Evolutionary conservation across 2,113 vertebrate species (phyloP).

Genomic region (Pithys albifrons): DNA sequence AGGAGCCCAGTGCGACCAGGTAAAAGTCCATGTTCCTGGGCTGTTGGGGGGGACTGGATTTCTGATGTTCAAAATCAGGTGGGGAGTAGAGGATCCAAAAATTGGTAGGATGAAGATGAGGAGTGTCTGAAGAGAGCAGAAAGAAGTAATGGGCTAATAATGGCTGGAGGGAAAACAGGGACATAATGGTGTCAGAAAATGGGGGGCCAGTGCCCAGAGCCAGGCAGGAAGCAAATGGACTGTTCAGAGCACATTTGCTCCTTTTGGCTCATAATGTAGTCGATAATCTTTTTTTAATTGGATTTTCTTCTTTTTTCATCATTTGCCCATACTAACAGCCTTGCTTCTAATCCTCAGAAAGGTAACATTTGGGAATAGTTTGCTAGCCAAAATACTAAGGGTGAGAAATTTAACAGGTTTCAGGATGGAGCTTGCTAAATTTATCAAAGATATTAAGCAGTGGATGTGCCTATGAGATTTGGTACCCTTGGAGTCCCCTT

Average conservation of each 20-base stretch:
- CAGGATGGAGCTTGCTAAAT: neutral
- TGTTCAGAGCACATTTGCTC: slow-evolving; percentile 20
- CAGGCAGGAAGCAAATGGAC: slow-evolving; percentile 10
- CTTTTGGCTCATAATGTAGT: neutral
- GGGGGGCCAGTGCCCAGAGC: neutral
- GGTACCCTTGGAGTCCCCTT: slow-evolving; percentile 28
- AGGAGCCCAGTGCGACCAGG: neutral
- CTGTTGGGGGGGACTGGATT: neutral
- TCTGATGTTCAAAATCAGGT: neutral
- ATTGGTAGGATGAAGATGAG: neutral
- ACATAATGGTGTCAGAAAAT: neutral
- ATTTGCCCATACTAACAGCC: neutral
- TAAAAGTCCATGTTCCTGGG: neutral
- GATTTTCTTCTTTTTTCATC: neutral
- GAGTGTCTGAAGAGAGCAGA: neutral
- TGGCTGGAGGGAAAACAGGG: neutral
- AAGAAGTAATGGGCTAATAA: neutral
- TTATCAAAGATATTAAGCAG: neutral
- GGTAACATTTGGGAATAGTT: slow-evolving; percentile 1
- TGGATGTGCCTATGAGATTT: neutral
- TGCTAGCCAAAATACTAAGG: neutral
- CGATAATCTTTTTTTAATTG: slow-evolving; percentile 29
- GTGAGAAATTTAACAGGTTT: slow-evolving; percentile 24
- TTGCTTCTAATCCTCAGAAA: slow-evolving; percentile 4
- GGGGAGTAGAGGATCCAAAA: neutral